Percentiles rank a stretch among this genome's conserved stretches.
Conservation (phyloP, 2,797 vertebrate genomes). For the Chiroxiphia lanceolata region DNA sequence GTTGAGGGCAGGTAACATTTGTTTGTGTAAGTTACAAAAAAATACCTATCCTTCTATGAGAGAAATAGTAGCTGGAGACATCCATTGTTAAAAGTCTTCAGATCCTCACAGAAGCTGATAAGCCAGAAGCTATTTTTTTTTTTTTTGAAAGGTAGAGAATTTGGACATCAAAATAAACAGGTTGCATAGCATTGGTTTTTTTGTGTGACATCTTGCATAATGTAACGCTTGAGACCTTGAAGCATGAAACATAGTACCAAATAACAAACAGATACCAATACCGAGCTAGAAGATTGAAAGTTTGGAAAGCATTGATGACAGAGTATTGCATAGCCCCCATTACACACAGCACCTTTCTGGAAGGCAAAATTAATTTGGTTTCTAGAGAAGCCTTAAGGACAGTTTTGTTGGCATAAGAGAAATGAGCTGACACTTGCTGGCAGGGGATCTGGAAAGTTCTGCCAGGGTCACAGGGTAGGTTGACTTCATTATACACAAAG, state of each 20-base stretch:
- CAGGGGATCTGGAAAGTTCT: not conserved
- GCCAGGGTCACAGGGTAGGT: not conserved
- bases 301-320: not conserved
- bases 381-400: not conserved
- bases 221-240: not conserved
- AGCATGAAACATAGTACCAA: not conserved
- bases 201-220: not conserved
- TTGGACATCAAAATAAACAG: slow-evolving; percentile 18
- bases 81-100: slow-evolving; percentile 3
- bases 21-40: not conserved
- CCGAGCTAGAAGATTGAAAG: not conserved
- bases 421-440: not conserved
- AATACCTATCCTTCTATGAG: not conserved
- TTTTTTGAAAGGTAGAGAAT: slow-evolving; percentile 24
- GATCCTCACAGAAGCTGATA: not conserved
- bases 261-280: not conserved
- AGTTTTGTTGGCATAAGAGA: not conserved
- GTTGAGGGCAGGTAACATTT: slow-evolving; percentile 4
- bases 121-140: not conserved
- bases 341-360: not conserved
- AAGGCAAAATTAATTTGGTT: not conserved
- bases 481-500: not conserved
- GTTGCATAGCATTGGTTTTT: not conserved
- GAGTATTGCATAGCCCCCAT: not conserved
- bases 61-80: slow-evolving; percentile 6